Percentiles rank a stretch among this genome's conserved stretches.
Conservation (phyloP, 2,797 vertebrate species). For the Cichlasoma orientale region DNA sequence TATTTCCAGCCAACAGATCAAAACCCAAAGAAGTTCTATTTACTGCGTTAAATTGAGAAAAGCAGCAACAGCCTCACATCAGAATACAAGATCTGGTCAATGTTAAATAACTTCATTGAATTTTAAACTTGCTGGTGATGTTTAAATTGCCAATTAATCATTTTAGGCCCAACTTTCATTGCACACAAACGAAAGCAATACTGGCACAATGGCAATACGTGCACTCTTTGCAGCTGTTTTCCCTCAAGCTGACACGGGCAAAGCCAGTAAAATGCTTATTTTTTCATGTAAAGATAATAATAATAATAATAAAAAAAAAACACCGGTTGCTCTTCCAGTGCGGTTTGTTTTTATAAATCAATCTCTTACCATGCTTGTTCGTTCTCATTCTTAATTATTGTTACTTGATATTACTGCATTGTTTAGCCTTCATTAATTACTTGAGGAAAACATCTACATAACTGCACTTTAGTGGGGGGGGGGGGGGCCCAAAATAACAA, state of each 20-base stretch:
- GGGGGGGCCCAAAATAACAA: constrained; percentile 3
- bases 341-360: background rate
- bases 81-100: background rate
- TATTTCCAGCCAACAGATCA: background rate
- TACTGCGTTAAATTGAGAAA: background rate
- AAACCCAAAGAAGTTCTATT: background rate
- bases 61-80: background rate
- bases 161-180: background rate
- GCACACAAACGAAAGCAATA: background rate
- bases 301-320: accelerated
- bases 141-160: background rate
- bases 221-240: background rate
- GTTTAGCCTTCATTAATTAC: constrained; percentile 42
- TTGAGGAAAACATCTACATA: constrained; percentile 28
- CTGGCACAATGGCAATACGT: background rate
- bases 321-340: background rate
- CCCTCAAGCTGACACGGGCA: background rate
- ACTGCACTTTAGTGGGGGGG: constrained; percentile 27
- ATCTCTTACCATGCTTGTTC: background rate
- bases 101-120: background rate
- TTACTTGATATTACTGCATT: constrained; percentile 4
- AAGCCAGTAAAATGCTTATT: background rate
- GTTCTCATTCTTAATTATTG: background rate
- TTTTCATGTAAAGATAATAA: background rate
- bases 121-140: background rate